Evolutionary conservation across 1,140 invertebrate species (phyloP).

Genomic region (Formica exsecta): DNA sequence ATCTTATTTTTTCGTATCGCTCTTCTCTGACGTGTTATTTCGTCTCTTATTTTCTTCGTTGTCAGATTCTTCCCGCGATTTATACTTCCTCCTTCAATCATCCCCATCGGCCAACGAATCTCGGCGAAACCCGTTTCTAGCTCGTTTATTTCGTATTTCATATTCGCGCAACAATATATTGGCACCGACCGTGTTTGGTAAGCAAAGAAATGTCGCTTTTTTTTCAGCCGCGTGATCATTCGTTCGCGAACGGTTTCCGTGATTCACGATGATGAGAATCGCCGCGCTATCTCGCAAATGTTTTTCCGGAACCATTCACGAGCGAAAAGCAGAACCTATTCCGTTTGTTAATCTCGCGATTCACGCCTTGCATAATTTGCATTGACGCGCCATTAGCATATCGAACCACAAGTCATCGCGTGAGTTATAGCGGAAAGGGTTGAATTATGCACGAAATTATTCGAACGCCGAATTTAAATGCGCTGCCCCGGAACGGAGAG

Average conservation of each 20-base stretch:
- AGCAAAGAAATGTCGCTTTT: slow-evolving; percentile 39
- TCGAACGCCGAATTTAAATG: slow-evolving; percentile 82
- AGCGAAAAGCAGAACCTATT: not conserved
- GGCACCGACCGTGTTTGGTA: slow-evolving; percentile 25
- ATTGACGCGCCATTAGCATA: slow-evolving; percentile 77
- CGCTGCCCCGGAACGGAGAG: slow-evolving; percentile 62
- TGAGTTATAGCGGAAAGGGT: slow-evolving; percentile 81
- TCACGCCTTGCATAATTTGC: slow-evolving; percentile 76
- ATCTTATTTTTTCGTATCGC: not conserved
- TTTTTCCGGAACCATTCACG: slow-evolving; percentile 8
- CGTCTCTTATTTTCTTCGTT: not conserved
- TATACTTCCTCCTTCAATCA: slow-evolving; percentile 25
- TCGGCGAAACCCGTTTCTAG: slow-evolving; percentile 29
- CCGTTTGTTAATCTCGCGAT: slow-evolving; percentile 44
- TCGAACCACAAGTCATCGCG: slow-evolving; percentile 67
- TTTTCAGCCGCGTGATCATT: slow-evolving; percentile 6
- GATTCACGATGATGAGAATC: slow-evolving; percentile 40
- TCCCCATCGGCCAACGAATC: slow-evolving; percentile 40
- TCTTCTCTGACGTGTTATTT: not conserved
- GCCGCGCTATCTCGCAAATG: not conserved
- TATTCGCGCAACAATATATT: slow-evolving; percentile 41
- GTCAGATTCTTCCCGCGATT: slow-evolving; percentile 28
- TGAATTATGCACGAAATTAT: slow-evolving; percentile 83
- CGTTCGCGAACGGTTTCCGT: not conserved
- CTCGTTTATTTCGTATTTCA: slow-evolving; percentile 46